These are phyloP conservation scores for Apodemus speciosus DNA, from an alignment of 2,113 vertebrate genomes.

Conservation along the genomic window DNA sequence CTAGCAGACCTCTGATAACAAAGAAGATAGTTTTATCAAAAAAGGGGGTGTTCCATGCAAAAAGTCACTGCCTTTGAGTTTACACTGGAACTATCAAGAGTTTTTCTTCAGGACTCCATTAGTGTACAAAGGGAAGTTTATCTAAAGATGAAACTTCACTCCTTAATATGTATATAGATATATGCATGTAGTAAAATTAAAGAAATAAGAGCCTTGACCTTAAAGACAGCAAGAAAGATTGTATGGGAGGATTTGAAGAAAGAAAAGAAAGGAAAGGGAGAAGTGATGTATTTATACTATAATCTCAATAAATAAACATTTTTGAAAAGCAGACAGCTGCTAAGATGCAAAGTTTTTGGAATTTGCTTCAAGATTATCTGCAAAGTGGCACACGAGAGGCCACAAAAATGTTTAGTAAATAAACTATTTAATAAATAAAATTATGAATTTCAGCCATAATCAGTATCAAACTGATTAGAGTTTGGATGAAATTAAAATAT, in stretches of 20 bases:
- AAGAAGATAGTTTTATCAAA: conserved; percentile 45
- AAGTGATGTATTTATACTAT: background rate
- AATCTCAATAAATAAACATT: background rate
- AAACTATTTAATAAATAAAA: background rate
- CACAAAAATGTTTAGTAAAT: background rate
- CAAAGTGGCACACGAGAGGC: background rate
- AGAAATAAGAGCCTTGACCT: background rate
- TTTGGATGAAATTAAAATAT: background rate
- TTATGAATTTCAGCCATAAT: background rate
- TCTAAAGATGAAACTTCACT: background rate
- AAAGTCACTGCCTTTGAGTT: background rate
- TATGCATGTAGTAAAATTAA: background rate
- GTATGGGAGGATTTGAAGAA: background rate
- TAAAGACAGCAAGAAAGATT: background rate
- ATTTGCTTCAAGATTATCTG: background rate
- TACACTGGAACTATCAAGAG: background rate
- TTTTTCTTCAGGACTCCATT: conserved; percentile 51
- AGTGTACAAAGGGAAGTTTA: background rate
- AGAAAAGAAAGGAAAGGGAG: background rate
- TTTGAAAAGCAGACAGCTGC: background rate
- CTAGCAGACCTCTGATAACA: conserved; percentile 1
- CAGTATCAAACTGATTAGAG: background rate
- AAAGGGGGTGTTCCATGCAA: background rate
- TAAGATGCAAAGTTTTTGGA: background rate
- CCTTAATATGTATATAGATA: background rate